Evolutionary conservation across 2,888 invertebrate species (phyloP).

Genomic region (Oasisia sp.): DNA sequence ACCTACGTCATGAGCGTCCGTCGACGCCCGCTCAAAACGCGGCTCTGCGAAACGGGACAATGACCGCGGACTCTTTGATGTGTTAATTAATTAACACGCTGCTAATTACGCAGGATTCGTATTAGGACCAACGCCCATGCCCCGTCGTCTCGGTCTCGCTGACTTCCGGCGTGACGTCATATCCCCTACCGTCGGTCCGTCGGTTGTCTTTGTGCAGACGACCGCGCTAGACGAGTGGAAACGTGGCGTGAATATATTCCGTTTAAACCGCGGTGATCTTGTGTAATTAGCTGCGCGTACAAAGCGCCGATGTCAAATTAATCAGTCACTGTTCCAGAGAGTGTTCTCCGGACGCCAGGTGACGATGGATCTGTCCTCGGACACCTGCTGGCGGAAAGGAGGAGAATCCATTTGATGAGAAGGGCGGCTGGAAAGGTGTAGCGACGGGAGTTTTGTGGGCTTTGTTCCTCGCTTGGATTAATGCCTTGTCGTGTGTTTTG

Average conservation of each 20-base stretch:
- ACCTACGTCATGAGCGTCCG: not conserved
- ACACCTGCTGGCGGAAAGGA: not conserved
- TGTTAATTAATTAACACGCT: constrained; percentile 17
- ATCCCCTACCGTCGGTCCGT: not conserved
- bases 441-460: not conserved
- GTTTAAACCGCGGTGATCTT: not conserved
- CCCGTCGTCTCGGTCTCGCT: not conserved
- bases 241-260: constrained; percentile 17
- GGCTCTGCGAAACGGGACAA: not conserved
- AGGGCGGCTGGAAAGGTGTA: not conserved
- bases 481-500: not conserved
- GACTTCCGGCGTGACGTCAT: not conserved
- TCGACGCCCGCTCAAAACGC: not conserved
- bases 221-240: not conserved
- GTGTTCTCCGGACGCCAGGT: not conserved
- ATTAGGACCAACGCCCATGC: not conserved
- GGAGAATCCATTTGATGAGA: not conserved
- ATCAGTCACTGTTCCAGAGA: constrained; percentile 12
- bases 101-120: not conserved
- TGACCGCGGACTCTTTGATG: not conserved
- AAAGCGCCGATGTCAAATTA: constrained; percentile 3
- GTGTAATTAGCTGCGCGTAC: not conserved
- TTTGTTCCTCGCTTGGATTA: constrained; percentile 13
- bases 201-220: not conserved
- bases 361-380: not conserved